These are phyloP conservation scores for Anoplius nigerrimus DNA, from an alignment of 2,888 invertebrate genomes.

Conservation along the genomic window DNA sequence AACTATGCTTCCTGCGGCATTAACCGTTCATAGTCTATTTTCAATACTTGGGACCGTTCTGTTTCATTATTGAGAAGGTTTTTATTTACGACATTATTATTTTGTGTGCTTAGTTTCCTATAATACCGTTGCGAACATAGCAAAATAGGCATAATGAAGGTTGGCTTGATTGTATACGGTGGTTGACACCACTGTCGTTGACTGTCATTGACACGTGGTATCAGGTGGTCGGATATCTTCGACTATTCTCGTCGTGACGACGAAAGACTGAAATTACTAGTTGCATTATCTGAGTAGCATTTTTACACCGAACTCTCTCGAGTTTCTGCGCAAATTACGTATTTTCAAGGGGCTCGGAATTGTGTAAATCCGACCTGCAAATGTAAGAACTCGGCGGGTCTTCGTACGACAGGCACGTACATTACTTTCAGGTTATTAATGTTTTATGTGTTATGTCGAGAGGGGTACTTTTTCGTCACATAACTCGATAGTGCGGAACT, in stretches of 20 bases:
- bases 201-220: conserved; percentile 36
- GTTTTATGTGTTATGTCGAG: conserved; percentile 16
- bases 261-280: conserved; percentile 30
- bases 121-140: no score
- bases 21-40: no score
- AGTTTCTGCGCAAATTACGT: conserved; percentile 6
- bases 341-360: background rate
- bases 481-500: background rate
- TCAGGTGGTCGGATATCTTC: conserved; percentile 32
- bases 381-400: conserved; percentile 26
- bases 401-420: conserved; percentile 22
- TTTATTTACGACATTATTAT: no score
- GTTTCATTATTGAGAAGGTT: no score
- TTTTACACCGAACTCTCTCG: background rate
- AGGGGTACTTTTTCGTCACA: conserved; percentile 7
- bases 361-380: conserved; percentile 9
- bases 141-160: no score
- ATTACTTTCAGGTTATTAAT: background rate
- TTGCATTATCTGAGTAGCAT: conserved; percentile 15
- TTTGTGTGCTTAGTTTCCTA: no score
- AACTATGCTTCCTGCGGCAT: no score
- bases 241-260: conserved; percentile 34
- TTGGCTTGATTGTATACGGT: no score
- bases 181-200: no score
- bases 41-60: no score